phyloP scores from a whole-genome alignment of 2,113 vertebrate species.

The Gambusia holbrooki region DNA sequence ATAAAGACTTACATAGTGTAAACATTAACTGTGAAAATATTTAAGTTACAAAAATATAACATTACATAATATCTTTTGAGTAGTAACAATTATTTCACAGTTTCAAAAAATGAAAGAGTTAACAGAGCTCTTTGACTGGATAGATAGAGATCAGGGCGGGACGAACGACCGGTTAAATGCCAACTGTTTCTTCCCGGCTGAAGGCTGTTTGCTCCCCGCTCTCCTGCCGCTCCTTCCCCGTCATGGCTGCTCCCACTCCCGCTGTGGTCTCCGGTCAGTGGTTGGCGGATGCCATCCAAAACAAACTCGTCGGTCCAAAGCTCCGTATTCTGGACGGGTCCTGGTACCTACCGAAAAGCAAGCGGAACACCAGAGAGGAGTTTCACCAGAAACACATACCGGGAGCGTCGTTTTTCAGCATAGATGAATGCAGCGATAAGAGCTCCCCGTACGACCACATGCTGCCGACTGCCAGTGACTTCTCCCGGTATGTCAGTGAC shows the following conservation, averaged over 20 bases:
- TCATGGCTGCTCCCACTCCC: slow-evolving; percentile 84
- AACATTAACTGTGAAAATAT: too few species aligned
- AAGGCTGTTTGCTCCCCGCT: not conserved
- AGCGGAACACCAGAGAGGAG: slow-evolving; percentile 82
- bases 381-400: slow-evolving; percentile 88
- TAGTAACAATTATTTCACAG: not conserved
- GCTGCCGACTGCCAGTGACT: slow-evolving; percentile 82
- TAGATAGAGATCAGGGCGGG: not conserved
- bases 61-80: too few species aligned
- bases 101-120: not conserved
- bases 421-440: slow-evolving; percentile 88
- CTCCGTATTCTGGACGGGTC: slow-evolving; percentile 89
- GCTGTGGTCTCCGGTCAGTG: slow-evolving; percentile 88
- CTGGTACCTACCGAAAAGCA: slow-evolving; percentile 89
- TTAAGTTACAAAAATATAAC: too few species aligned
- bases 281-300: slow-evolving; percentile 86
- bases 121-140: not conserved
- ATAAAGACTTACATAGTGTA: too few species aligned
- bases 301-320: slow-evolving; percentile 75
- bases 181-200: not conserved
- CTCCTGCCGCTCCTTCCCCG: not conserved
- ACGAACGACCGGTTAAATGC: too few species aligned
- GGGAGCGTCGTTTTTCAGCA: slow-evolving; percentile 88
- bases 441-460: slow-evolving; percentile 88
- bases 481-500: slow-evolving; percentile 83